phyloP scores from a whole-genome alignment of 2,888 invertebrate species.

The Caenorhabditis virilis region DNA sequence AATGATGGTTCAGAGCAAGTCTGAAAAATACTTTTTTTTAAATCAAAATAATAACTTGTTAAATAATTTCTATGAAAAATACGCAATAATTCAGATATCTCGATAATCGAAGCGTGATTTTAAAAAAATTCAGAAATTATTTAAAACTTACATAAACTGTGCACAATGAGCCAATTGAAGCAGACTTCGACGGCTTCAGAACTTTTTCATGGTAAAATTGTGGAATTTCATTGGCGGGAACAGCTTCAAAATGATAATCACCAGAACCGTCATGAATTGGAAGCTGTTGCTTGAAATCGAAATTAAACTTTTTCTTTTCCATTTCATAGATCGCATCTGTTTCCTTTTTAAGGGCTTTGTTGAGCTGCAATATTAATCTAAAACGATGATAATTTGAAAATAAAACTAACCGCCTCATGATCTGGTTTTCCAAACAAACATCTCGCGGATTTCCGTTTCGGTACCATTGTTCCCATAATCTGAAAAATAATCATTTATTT shows the following conservation, averaged over 20 bases:
- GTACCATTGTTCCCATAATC: too few species aligned
- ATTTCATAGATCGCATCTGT: slow-evolving; percentile 9
- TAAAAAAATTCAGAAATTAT: too few species aligned
- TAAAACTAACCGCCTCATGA: slow-evolving; percentile 13
- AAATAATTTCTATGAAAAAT: too few species aligned
- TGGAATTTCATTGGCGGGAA: slow-evolving; percentile 17
- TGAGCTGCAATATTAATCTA: slow-evolving; percentile 9
- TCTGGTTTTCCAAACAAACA: slow-evolving; percentile 34
- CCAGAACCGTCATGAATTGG: slow-evolving; percentile 11
- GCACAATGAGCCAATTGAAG: too few species aligned
- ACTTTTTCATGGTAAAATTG: slow-evolving; percentile 14
- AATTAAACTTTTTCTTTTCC: slow-evolving; percentile 14
- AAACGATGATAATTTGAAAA: neutral
- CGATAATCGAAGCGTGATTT: too few species aligned
- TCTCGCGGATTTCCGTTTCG: slow-evolving; percentile 1
- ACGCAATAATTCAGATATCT: too few species aligned
- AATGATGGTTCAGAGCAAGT: too few species aligned
- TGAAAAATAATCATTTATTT: too few species aligned
- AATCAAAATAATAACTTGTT: too few species aligned
- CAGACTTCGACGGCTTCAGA: neutral
- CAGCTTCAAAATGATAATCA: slow-evolving; percentile 17
- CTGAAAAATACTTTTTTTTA: too few species aligned
- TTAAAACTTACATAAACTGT: too few species aligned
- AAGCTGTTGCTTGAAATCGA: slow-evolving; percentile 25
- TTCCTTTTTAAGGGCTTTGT: too few species aligned